Conservation (phyloP, 2,888 invertebrate species). For the Julus scandinavius region DNA sequence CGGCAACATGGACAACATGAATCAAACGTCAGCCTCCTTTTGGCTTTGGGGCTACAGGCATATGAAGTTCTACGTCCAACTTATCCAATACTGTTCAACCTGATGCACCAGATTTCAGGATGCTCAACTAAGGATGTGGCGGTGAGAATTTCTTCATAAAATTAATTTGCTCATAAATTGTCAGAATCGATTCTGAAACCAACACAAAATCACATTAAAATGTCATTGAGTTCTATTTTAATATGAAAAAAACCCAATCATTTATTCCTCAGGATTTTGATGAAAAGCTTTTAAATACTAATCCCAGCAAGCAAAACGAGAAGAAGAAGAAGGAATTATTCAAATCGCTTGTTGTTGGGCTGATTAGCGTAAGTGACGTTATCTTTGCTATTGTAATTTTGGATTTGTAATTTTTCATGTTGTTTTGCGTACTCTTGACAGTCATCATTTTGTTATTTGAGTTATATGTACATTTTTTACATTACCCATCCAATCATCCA, state of each 20-base stretch:
- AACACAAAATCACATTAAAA: no score
- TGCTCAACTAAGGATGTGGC: constrained; percentile 72
- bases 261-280: constrained; percentile 78
- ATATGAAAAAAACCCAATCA: background rate
- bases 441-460: no score
- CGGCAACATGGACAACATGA: constrained; percentile 91
- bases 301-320: constrained; percentile 81
- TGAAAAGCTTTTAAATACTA: constrained; percentile 75
- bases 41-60: constrained; percentile 83
- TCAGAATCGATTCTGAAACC: no score
- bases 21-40: constrained; percentile 82
- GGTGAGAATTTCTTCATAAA: constrained; percentile 71
- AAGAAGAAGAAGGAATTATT: constrained; percentile 91
- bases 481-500: background rate
- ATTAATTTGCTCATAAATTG: constrained; percentile 23
- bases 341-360: constrained; percentile 68
- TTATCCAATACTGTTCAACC: constrained; percentile 71
- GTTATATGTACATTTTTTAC: background rate
- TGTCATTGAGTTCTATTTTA: background rate
- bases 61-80: constrained; percentile 84
- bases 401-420: background rate
- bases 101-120: constrained; percentile 83
- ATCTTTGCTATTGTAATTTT: background rate
- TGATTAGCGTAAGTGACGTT: constrained; percentile 64
- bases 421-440: background rate